Base-by-base conservation (phyloP, 2,113 vertebrate genomes). In the Pseudorasbora parva region DNA sequence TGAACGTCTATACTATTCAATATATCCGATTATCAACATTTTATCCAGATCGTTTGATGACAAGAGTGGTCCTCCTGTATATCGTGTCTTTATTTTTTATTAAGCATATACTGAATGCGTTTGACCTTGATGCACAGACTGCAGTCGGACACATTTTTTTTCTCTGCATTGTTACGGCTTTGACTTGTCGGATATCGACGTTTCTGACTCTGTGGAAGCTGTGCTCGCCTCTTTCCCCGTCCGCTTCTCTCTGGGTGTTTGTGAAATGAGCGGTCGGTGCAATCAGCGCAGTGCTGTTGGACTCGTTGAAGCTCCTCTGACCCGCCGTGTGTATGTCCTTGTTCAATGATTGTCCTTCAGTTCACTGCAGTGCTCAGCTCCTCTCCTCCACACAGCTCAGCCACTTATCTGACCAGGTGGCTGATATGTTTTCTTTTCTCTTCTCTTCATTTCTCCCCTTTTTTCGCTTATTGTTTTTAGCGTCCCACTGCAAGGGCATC, bases 291-390 rank as follows among this genome's bases (percentile, higher is more conserved):
- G 51, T 47, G 76, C 69, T 86, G 76, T 69, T 59, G 60, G 68
- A 74, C 57, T 75, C 45, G 69, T 62, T 68, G 75, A 86, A 81
- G 69, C 51, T 81, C 60, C 57, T 78, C 74, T 83, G 68, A 78
- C 82, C 80, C 10, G 43, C 77, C 56, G 77, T 77, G 82, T 57
- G 83, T 30, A 60, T 85, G 85, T 79, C 87, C 83, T 88, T 86
- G 83, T 85, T 74, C 81, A 74, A 25, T 81, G 78, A 62, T 86
- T 88, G 79, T 78, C 83, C 78, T 79, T 89, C 78, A 84, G 71
- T 84, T 76, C 62, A 72, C 60, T 69, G 80, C 85, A 69, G 30
- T 78, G 25, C 45, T 62, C 79, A n/a, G n/a, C 82, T 59, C 74
- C 73, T 81, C 68, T 60, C 49, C 73, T 47, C 56, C 72, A 43